phyloP scores from a whole-genome alignment of 2,888 invertebrate genomes.

The Hirtodrosophila cameraria region DNA sequence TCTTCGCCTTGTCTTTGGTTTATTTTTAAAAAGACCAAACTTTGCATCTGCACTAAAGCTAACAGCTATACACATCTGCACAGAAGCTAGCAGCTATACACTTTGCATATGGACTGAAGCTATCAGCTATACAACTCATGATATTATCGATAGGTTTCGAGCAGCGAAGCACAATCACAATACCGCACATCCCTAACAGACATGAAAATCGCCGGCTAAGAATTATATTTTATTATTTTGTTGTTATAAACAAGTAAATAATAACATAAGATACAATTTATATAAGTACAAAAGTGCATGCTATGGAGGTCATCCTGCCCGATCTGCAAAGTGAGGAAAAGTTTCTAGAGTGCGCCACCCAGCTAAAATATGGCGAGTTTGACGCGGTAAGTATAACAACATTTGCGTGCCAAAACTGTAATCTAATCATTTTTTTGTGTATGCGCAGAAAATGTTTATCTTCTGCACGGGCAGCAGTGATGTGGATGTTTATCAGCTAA shows the following conservation, averaged over 20 bases:
- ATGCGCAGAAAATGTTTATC: conserved; percentile 65
- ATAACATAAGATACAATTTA: background rate
- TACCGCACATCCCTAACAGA: conserved; percentile 19
- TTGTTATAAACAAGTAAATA: background rate
- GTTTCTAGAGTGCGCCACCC: conserved; percentile 63
- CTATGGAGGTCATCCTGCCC: conserved; percentile 77
- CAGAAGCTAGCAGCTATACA: conserved; percentile 12
- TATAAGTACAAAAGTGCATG: conserved; percentile 1
- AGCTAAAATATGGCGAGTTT: conserved; percentile 77
- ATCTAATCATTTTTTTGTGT: background rate
- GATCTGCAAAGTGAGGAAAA: conserved; percentile 59
- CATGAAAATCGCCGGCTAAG: conserved; percentile 27
- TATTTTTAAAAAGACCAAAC: conserved; percentile 10
- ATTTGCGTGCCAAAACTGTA: background rate
- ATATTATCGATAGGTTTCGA: conserved; percentile 21
- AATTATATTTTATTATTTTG: background rate
- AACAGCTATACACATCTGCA: background rate
- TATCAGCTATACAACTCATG: background rate
- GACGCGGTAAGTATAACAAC: conserved; percentile 61
- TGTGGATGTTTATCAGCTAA: conserved; percentile 72
- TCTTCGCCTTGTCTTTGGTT: background rate
- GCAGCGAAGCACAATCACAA: background rate
- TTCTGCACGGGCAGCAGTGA: conserved; percentile 66
- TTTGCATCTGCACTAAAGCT: background rate
- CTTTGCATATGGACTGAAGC: background rate